These are phyloP conservation scores for Zelleria hepariella DNA, from an alignment of 2,888 invertebrate genomes.

Conservation along the genomic window DNA sequence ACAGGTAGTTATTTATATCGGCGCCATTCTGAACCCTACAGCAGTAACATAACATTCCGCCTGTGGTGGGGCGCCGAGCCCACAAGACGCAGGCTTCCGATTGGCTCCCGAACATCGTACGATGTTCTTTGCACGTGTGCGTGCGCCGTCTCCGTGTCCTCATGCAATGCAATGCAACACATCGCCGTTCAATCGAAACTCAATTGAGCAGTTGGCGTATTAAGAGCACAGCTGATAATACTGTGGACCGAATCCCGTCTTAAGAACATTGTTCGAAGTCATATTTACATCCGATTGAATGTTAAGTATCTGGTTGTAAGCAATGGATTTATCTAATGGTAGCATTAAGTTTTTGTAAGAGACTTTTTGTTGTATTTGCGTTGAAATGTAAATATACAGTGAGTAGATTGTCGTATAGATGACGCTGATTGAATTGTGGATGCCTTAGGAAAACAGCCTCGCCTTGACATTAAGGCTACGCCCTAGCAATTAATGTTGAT, in stretches of 20 bases:
- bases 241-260: background rate
- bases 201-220: slow-evolving; percentile 28
- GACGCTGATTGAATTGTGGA: slow-evolving; percentile 33
- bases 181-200: slow-evolving; percentile 40
- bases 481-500: background rate
- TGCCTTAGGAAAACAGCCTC: slow-evolving; percentile 29
- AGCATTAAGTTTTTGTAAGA: background rate
- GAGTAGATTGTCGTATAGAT: background rate
- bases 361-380: too few species aligned
- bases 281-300: background rate
- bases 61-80: slow-evolving; percentile 65
- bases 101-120: slow-evolving; percentile 61
- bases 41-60: slow-evolving; percentile 27
- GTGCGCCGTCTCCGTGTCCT: slow-evolving; percentile 28
- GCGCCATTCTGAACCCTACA: slow-evolving; percentile 44
- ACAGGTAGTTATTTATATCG: slow-evolving; percentile 68
- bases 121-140: slow-evolving; percentile 52
- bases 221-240: background rate
- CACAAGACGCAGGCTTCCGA: slow-evolving; percentile 44
- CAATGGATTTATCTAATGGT: background rate
- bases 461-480: slow-evolving; percentile 13
- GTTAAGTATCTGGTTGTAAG: background rate
- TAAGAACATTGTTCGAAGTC: background rate
- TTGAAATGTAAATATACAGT: background rate
- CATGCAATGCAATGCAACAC: too few species aligned